Conservation (phyloP, 2,113 vertebrate species). For the Sturnus vulgaris region DNA sequence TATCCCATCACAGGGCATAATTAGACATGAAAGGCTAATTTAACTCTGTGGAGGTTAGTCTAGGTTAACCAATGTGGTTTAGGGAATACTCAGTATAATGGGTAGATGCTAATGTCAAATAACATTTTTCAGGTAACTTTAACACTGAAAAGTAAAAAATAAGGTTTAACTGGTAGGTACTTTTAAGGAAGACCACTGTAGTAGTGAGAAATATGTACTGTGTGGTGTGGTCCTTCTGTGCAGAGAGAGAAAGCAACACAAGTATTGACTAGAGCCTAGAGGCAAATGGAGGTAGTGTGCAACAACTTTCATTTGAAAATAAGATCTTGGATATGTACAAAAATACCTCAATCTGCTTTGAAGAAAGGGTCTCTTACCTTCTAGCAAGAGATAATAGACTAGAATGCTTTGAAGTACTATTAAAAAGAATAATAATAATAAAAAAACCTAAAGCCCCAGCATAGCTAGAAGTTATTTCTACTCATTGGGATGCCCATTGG, state of each 20-base stretch:
- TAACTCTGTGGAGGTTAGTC: background rate
- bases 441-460: background rate
- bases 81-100: background rate
- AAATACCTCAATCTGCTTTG: background rate
- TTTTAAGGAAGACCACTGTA: background rate
- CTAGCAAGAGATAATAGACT: background rate
- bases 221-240: background rate
- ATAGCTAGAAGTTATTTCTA: background rate
- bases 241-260: background rate
- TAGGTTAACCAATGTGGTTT: conserved; percentile 1
- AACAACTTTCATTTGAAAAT: background rate
- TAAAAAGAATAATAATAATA: background rate
- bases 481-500: background rate
- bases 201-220: background rate
- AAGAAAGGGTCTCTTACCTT: background rate
- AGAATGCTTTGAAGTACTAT: background rate
- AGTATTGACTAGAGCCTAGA: background rate
- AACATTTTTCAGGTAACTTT: background rate
- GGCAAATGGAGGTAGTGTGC: background rate
- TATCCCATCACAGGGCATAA: conserved; percentile 1
- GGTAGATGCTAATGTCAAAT: background rate
- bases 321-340: background rate
- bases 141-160: background rate
- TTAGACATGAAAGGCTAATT: conserved; percentile 45
- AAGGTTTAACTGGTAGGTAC: background rate